Evolutionary conservation across 2,113 vertebrate species (phyloP), one percentile per base, ranked within the genome.

Genomic region (Nyctereutes procyonoides): DNA sequence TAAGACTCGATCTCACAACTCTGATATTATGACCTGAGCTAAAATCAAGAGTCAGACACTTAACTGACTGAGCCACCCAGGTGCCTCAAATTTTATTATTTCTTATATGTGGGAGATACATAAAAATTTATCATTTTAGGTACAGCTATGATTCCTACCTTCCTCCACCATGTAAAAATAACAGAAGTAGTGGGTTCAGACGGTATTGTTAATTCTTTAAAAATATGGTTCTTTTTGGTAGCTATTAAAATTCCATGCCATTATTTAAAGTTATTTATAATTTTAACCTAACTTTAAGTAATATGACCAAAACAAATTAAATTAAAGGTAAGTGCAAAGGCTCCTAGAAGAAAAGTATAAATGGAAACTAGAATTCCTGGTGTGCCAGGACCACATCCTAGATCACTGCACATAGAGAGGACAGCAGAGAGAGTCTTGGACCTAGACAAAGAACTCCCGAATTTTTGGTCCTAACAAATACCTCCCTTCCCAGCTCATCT

Each of bases 181-280:
- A 24, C 35, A 71, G 5, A 60, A 93, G 17, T 76, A 48, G 53
- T 88, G 69, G 84, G 15, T 16, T 79, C 63, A 69, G 82, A 19
- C 10, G 76, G 38, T 74, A 85, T 88, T 77, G 71, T 16, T 67
- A 81, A 30, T 65, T 96, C 56, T 88, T 71, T 38, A 74, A 94
- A 96, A 93, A 24, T 2, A 69, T 88, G 38, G 22, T 67, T 96
- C 35, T 26, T 88, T 92, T 43, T 92, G 28, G 80, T 77, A 84
- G 15, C 81, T 71, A 80, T 80, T 60, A 80, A 93, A 94, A 90
- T 91, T 71, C 22, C 71, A 69, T 62, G 48, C 51, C 30, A 65
- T 85, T 93, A 38, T 85, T 95, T 93, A 58, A 88, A 83, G 56
- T 81, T 83, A 63, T 8, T 35, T 95, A 83, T 55, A 92, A 85